phyloP scores from a whole-genome alignment of 2,113 vertebrate species.

The Ia io region DNA sequence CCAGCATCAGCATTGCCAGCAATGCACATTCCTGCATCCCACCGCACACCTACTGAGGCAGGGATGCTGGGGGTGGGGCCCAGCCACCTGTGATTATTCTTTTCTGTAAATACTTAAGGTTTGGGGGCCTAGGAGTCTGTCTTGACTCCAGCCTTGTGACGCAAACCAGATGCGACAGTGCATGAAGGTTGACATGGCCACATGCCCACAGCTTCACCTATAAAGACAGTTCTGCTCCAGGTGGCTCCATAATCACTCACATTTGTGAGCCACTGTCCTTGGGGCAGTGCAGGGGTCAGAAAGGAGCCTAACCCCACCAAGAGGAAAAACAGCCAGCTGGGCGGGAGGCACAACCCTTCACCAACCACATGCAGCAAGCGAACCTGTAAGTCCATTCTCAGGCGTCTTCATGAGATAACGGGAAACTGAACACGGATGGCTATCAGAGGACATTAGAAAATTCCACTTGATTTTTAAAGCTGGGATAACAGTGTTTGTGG shows the following conservation, averaged over 20 bases:
- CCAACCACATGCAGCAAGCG: neutral
- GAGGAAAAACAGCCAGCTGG: neutral
- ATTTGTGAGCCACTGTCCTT: neutral
- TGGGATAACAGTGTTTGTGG: neutral
- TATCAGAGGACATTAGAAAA: neutral
- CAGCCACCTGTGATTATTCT: neutral
- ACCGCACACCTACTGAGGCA: neutral
- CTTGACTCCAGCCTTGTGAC: neutral
- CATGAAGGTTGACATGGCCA: too few relatives aligned
- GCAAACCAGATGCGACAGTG: neutral
- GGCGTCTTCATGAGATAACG: fast-evolving
- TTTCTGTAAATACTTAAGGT: neutral
- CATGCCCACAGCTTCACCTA: fast-evolving
- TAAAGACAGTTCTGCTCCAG: neutral
- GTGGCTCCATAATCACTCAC: too few relatives aligned
- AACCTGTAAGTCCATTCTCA: neutral
- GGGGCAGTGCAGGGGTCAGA: neutral
- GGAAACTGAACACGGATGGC: neutral
- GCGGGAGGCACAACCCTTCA: neutral
- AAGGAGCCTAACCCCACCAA: neutral
- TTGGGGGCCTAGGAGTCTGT: neutral
- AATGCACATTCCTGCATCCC: neutral
- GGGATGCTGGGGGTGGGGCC: neutral
- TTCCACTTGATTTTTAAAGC: neutral
- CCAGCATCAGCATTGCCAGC: fast-evolving